Conservation (phyloP, 2,113 vertebrate genomes). For the Drymodes brunneopygia region DNA sequence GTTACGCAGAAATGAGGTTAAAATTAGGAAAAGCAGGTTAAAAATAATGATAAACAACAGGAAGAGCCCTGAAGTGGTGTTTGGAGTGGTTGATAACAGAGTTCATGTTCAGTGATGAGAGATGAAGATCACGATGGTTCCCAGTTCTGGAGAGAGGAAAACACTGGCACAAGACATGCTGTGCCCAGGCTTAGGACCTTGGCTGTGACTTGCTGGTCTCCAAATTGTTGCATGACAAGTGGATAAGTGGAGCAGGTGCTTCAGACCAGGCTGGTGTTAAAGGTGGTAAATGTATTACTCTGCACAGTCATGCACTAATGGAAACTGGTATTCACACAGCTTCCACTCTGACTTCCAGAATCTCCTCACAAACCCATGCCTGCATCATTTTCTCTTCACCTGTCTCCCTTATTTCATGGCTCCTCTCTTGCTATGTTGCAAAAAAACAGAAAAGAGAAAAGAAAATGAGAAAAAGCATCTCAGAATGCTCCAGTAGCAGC, state of each 20-base stretch:
- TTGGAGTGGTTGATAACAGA: conserved; percentile 10
- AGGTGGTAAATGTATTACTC: conserved; percentile 35
- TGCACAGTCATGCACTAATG: not conserved
- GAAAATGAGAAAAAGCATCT: not conserved
- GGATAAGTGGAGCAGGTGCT: not conserved
- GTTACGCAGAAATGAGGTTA: not conserved
- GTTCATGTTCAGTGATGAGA: not conserved
- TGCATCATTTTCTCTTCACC: not conserved
- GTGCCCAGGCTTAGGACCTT: not conserved
- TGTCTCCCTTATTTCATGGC: not conserved
- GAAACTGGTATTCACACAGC: not conserved
- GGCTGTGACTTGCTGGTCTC: conserved; percentile 27
- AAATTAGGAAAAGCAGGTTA: conserved; percentile 6
- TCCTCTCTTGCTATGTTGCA: not conserved
- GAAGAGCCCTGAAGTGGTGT: not conserved
- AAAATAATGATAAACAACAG: not conserved
- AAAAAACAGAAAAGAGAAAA: not conserved
- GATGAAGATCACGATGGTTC: not conserved
- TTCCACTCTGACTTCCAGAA: not conserved
- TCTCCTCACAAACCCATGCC: not conserved
- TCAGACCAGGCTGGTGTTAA: conserved; percentile 28
- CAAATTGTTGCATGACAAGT: not conserved
- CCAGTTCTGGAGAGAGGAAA: not conserved
- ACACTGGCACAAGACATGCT: conserved; percentile 5
- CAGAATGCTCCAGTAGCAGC: not conserved